Evolutionary conservation across 2,113 vertebrate genomes (phyloP), one percentile per base, ranked within the genome.

Genomic region (Forbesichthys agassizii): DNA sequence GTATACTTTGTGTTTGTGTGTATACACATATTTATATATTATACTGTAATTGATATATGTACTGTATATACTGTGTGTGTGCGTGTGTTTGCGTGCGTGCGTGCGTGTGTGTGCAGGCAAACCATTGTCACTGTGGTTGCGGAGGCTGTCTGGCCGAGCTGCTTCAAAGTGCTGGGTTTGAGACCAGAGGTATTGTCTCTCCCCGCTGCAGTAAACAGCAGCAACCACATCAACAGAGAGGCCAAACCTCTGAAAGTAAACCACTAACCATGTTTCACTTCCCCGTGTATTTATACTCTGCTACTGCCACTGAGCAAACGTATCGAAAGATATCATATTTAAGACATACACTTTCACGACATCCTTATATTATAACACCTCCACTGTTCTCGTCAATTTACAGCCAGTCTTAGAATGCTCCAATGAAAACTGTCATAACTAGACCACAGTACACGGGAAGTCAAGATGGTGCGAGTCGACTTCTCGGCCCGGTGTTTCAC

Each of bases 81-180:
- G 18, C 13, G 62, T 48, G n/a, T 33, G 47, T 27, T 4, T 48
- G 48, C 13, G 18, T 13, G 48, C 11, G n/a, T 14, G 33, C 2
- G 33, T 14, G 59, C 16, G 33, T 42, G 18, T 57, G 11, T 46
- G 14, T 18, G 52, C 9, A 46, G 48, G 5, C 56, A 69, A n/a
- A 93, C 91, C 90, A 89, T 86, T 55, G 75, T 77, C 58, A 72
- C 36, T 80, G 75, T 8, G 63, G 61, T 60, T 13, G 72, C 11
- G 1, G 78, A 57, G 53, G 87, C 60, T 0, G 63, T 20, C 58
- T 89, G 90, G 3, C 91, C 92, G 0, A 93, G 89, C 69, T 93
- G 92, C 77, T 92, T 93, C 52, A 93, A 84, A 56, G 92, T 92
- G 79, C 90, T 96, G 66, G 96, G 94, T 86, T 98, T 99, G 77